Conservation (phyloP, 2,888 invertebrate species). For the Caenorhabditis sp. region DNA sequence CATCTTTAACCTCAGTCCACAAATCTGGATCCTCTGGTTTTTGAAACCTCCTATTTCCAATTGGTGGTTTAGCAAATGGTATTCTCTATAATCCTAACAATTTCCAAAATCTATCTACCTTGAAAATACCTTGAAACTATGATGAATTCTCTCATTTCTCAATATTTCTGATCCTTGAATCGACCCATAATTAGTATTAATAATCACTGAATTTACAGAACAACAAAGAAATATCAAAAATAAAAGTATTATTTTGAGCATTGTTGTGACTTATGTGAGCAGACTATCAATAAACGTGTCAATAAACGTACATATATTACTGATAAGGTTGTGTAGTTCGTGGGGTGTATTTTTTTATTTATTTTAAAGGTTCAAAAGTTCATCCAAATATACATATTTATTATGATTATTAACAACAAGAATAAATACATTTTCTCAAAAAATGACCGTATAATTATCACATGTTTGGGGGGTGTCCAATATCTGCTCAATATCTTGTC, state of each 20-base stretch:
- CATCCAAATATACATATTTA: no score
- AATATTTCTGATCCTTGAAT: constrained; percentile 10
- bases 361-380: no score
- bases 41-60: constrained; percentile 56
- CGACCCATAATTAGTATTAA: constrained; percentile 12
- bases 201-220: background rate
- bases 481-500: no score
- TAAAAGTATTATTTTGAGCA: background rate
- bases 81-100: constrained; percentile 32
- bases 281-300: no score
- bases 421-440: no score
- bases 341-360: no score
- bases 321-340: no score
- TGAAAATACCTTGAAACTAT: constrained; percentile 1
- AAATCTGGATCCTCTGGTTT: constrained; percentile 36
- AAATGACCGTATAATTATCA: no score
- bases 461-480: no score
- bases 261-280: background rate
- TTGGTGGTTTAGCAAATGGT: constrained; percentile 59
- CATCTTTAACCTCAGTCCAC: constrained; percentile 52
- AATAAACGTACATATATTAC: no score
- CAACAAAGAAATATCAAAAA: background rate
- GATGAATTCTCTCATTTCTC: background rate
- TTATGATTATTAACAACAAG: no score
- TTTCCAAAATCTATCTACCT: background rate